Base-by-base conservation (phyloP, 2,888 invertebrate genomes). In the Tachina grossa region DNA sequence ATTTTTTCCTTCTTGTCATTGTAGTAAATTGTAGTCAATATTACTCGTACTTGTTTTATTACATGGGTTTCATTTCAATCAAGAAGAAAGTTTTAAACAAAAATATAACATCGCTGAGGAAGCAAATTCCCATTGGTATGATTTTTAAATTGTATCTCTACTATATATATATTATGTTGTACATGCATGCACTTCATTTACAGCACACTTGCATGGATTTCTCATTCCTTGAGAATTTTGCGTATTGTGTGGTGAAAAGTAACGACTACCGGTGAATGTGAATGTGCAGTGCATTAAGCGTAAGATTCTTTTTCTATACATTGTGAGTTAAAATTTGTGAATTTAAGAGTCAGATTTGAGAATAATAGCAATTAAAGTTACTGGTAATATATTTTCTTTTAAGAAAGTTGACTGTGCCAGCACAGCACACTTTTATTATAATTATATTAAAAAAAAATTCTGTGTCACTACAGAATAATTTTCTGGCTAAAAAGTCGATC, bases 1-100 rank as follows among this genome's bases (percentile, higher is more conserved):
- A n/a, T 55, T 53, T 66, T 65, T 53, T 22, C 19, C 31, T 51
- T 49, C 31, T 59, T 76, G 47, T 65, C 49, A 69, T 61, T 83
- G 78, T 68, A 65, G 51, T 59, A 55, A 71, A 57, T 75, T 79
- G 61, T 72, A 72, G 71, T 76, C 66, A 71, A 68, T 81, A 81
- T 78, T 81, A 80, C 75, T 86, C 71, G 80, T 81, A 80, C 75
- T 86, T 76, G 80, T 84, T 79, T 71, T 66, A 61, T 65, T 68
- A 63, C 74, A 84, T 71, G 84, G 31, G 68, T 75, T 81, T 84
- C 66, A 69, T 84, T 86, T 81, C 84, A 84, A 81, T 84, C 80
- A 84, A 80, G 76, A 85, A 85, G 74, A 68, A 77, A 72, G 53
- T 79, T 71, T 77, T 10, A 16, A 63, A n/a, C 53, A 65, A 69